A percentile compares a stretch with the other conserved stretches of the same genome.
Evolutionary conservation across 1,140 invertebrate genomes (phyloP).

Genomic region (Palaemon carinicauda): DNA sequence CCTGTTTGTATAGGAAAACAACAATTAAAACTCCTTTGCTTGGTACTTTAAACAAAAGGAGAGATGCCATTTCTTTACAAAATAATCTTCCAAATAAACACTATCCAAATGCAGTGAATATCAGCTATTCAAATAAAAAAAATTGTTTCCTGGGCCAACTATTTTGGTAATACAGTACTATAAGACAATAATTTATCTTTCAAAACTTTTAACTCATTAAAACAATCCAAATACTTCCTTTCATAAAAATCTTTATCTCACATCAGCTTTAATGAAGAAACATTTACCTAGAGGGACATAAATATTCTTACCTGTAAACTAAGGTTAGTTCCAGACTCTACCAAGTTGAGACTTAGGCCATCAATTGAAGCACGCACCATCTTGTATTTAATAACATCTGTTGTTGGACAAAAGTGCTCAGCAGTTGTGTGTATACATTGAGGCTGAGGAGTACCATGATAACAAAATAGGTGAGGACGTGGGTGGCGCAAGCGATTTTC

Average conservation of each 20-base stretch:
- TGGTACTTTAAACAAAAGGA: background rate
- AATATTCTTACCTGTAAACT: slow-evolving; percentile 78
- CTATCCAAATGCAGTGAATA: too few species aligned
- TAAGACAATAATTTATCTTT: background rate
- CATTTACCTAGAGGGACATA: background rate
- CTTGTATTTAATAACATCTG: slow-evolving; percentile 93
- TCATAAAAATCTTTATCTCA: background rate
- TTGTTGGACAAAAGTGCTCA: slow-evolving; percentile 75
- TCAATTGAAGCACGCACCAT: slow-evolving; percentile 92
- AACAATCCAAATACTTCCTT: background rate
- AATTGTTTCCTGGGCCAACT: too few species aligned
- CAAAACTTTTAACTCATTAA: too few species aligned
- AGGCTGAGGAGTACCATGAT: slow-evolving; percentile 82
- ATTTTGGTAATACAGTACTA: too few species aligned
- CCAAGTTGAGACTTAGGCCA: slow-evolving; percentile 87
- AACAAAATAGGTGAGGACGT: slow-evolving; percentile 79
- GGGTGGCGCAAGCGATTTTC: slow-evolving; percentile 89
- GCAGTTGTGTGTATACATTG: slow-evolving; percentile 69
- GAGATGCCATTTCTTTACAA: too few species aligned
- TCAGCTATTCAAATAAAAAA: too few species aligned
- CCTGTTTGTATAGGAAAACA: slow-evolving; percentile 64
- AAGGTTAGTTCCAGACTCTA: slow-evolving; percentile 86
- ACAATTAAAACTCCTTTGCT: too few species aligned
- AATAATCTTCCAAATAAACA: too few species aligned
- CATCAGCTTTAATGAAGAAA: too few species aligned